Base-by-base conservation (phyloP, 2,888 invertebrate genomes). In the Dynastes hyllus region DNA sequence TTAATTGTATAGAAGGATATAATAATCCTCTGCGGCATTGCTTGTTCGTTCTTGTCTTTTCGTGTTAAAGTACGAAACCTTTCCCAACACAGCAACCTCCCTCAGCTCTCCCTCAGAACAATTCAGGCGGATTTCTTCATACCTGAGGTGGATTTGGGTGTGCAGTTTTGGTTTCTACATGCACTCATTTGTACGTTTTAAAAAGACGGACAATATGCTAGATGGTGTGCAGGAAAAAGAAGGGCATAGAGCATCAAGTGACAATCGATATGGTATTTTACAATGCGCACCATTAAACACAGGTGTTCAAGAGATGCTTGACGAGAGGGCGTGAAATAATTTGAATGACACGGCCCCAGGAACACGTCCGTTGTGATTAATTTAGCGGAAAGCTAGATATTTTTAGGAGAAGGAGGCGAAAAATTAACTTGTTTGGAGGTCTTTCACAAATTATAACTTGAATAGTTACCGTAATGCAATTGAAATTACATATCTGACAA, bases 241-340 rank as follows among this genome's bases (percentile, higher is more conserved):
- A 45, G 45, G 45, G 8, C 45, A 11, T 45, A 45, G 0, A 45
- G 45, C 45, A 45, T 45, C 11, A 45, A 45, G 11, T 45, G 45
- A 45, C 8, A 45, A 8, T 11, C 9, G 45, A 45, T 45, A 45
- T 11, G 45, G 45, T 45, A 45, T 9, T 45, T 45, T 45, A 45
- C 45, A 45, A 45, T 45, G 11, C 45, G 45, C 45, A 11, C 45
- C 45, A 45, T 8, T 45, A 45, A 45, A 45, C 53, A 73, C 73
- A 73, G 73, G 73, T 73, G 73, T 73, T 58, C 58, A 53, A 53
- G 16, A 53, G 16, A 16, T 53, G 61, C 40, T 37, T 61, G 73
- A 73, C 58, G 27, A 22, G 73, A 73, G 61, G 73, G 73, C 61
- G 73, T 61, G 73, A 73, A 73, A 45, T 73, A 61, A 73, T 73